Percentiles rank a stretch among this genome's conserved stretches.
phyloP scores from a whole-genome alignment of 2,888 invertebrate species.

The Cyclophora albipunctata region DNA sequence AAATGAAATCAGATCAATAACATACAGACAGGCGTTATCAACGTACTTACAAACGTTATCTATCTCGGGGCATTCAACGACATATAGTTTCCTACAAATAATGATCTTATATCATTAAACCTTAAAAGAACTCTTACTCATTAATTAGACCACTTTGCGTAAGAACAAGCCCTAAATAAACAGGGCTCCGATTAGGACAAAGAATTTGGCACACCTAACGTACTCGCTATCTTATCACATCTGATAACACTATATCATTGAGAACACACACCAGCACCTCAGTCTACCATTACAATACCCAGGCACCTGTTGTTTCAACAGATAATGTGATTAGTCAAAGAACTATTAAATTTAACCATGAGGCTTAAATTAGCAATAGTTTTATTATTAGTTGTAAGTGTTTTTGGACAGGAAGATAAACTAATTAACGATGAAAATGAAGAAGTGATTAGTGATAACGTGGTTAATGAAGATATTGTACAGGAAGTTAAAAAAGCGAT shows the following conservation, averaged over 20 bases:
- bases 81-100: no score
- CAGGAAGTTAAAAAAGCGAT: slow-evolving; percentile 21
- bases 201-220: slow-evolving; percentile 74
- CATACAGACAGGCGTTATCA: no score
- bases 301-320: slow-evolving; percentile 52
- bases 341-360: slow-evolving; percentile 43
- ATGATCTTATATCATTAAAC: no score
- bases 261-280: slow-evolving; percentile 52
- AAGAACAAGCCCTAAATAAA: slow-evolving; percentile 25
- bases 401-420: slow-evolving; percentile 45
- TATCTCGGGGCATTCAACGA: no score
- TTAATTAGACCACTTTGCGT: slow-evolving; percentile 11
- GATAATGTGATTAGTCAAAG: slow-evolving; percentile 51
- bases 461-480: slow-evolving; percentile 15
- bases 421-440: slow-evolving; percentile 35
- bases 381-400: slow-evolving; percentile 54
- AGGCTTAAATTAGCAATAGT: slow-evolving; percentile 49
- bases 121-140: no score
- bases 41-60: no score
- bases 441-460: slow-evolving; percentile 26
- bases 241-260: slow-evolving; percentile 65
- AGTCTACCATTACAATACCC: slow-evolving; percentile 53
- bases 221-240: slow-evolving; percentile 71
- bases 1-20: no score
- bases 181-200: slow-evolving; percentile 61